phyloP scores from a whole-genome alignment of 2,888 invertebrate genomes.

The Spisula subtruncata region DNA sequence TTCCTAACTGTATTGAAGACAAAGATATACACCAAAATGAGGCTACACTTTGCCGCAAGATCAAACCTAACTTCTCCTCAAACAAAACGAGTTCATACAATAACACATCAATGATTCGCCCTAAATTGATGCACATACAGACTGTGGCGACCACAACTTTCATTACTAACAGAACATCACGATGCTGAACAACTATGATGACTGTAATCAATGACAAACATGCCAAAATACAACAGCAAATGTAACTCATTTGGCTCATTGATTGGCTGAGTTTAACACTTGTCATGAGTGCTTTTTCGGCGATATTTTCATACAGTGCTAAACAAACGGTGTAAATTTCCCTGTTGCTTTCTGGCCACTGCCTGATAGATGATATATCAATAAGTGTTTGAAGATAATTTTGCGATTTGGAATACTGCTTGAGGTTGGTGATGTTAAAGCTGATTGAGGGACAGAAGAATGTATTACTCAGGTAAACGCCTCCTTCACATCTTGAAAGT shows the following conservation, averaged over 20 bases:
- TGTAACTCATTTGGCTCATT: neutral
- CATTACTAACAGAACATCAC: neutral
- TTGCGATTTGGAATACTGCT: neutral
- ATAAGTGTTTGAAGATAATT: neutral
- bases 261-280: neutral
- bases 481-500: neutral
- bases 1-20: neutral
- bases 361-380: neutral
- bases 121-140: neutral
- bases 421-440: neutral
- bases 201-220: neutral
- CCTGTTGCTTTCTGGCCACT: neutral
- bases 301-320: neutral
- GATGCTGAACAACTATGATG: neutral
- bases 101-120: neutral
- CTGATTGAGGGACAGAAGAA: neutral
- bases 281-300: neutral
- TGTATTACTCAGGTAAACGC: neutral
- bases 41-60: neutral
- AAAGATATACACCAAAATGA: neutral
- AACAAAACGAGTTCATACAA: neutral
- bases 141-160: neutral
- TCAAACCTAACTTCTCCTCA: neutral
- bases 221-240: neutral
- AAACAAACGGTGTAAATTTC: neutral